Evolutionary conservation across 2,113 vertebrate genomes (phyloP).

Genomic region (Cyrtonyx montezumae): DNA sequence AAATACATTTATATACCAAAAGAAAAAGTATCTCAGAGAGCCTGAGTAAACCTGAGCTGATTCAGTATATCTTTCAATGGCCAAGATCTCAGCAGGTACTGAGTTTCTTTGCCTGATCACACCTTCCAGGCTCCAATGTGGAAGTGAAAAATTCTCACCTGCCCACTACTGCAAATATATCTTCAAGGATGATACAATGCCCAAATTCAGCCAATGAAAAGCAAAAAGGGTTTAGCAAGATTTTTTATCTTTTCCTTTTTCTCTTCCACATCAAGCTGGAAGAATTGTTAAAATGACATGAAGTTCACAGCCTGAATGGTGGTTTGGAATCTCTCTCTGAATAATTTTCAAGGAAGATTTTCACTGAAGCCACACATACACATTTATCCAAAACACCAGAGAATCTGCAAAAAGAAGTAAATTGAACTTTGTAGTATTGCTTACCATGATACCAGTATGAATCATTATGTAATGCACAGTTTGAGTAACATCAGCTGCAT

Average conservation of each 20-base stretch:
- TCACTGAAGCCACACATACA: background rate
- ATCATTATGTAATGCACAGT: constrained; percentile 98
- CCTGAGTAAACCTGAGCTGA: background rate
- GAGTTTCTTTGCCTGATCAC: constrained; percentile 28
- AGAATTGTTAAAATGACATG: background rate
- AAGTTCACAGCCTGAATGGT: background rate
- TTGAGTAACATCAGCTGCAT: constrained; percentile 97
- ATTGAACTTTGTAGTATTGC: constrained; percentile 2
- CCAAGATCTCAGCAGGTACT: constrained; percentile 16
- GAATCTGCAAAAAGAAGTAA: background rate
- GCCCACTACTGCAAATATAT: constrained; percentile 31
- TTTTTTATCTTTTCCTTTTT: background rate
- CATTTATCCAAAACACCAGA: background rate
- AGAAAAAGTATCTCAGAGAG: background rate
- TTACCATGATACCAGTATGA: constrained; percentile 96
- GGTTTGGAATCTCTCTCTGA: background rate
- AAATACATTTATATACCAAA: background rate
- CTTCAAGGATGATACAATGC: background rate
- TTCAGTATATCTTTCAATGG: background rate
- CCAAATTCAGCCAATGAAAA: background rate
- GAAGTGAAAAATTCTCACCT: constrained; percentile 50
- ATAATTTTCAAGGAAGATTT: background rate
- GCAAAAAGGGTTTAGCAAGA: background rate
- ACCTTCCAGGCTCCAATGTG: constrained; percentile 38
- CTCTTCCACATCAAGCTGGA: background rate